These are phyloP conservation scores for Macrostomum cliftonense DNA, from an alignment of 2,888 invertebrate genomes.

Conservation along the genomic window DNA sequence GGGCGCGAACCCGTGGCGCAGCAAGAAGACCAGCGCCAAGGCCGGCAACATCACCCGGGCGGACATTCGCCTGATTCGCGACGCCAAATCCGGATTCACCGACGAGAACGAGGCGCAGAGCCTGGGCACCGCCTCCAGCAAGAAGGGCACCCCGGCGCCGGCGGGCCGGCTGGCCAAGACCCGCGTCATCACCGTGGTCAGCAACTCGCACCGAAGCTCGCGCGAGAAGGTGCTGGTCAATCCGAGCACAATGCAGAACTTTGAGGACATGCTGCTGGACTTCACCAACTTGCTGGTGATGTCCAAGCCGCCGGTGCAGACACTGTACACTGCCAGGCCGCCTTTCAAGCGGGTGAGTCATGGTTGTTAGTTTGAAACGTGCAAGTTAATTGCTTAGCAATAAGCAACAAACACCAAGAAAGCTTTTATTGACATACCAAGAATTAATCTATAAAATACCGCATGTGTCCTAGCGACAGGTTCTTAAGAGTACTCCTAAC, in stretches of 20 bases:
- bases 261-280: slow-evolving; percentile 78
- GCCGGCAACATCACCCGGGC: not conserved
- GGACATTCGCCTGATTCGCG: not conserved
- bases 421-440: too few species aligned
- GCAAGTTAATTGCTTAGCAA: not conserved
- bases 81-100: not conserved
- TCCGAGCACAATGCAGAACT: slow-evolving; percentile 72
- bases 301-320: slow-evolving; percentile 49
- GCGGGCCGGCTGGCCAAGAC: slow-evolving; percentile 49
- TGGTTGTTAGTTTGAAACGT: too few species aligned
- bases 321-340: slow-evolving; percentile 72
- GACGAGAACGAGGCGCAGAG: not conserved
- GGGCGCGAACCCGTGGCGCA: slow-evolving; percentile 20
- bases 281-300: slow-evolving; percentile 37
- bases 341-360: slow-evolving; percentile 52
- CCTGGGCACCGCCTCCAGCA: slow-evolving; percentile 8
- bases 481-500: too few species aligned
- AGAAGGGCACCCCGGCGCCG: slow-evolving; percentile 49
- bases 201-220: slow-evolving; percentile 69
- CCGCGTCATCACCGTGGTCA: slow-evolving; percentile 55
- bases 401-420: too few species aligned
- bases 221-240: slow-evolving; percentile 54
- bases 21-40: slow-evolving; percentile 14
- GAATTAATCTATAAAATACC: too few species aligned
- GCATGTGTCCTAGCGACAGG: too few species aligned